Evolutionary conservation across 2,888 invertebrate species (phyloP).

Genomic region (Pycnomerus fuliginosus): DNA sequence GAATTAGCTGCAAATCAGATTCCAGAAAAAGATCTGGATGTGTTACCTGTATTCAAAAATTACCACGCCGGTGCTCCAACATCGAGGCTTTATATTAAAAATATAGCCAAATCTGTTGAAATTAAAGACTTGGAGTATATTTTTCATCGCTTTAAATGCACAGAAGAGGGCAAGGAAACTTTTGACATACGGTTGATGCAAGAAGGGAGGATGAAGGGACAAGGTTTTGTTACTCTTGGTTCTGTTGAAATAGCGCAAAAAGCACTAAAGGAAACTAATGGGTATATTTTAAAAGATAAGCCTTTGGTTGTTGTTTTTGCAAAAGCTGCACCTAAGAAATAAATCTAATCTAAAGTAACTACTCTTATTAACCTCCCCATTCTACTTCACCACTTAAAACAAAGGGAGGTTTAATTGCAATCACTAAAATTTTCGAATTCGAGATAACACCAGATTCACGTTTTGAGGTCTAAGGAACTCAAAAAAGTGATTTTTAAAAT

Average conservation of each 20-base stretch:
- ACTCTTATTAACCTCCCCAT: neutral
- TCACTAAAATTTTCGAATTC: too few relatives aligned
- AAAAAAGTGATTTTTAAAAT: too few relatives aligned
- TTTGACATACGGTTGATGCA: conserved; percentile 83
- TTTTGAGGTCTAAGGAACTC: too few relatives aligned
- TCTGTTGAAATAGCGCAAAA: conserved; percentile 66
- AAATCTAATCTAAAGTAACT: neutral
- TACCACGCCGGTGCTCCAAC: conserved; percentile 81
- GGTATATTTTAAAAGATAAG: conserved; percentile 80
- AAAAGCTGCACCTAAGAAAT: conserved; percentile 51
- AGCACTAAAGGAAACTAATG: conserved; percentile 84
- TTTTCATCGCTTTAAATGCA: conserved; percentile 69
- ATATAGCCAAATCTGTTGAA: conserved; percentile 79
- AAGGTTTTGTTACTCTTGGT: conserved; percentile 87
- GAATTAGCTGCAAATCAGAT: conserved; percentile 70
- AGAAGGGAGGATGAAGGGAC: conserved; percentile 95
- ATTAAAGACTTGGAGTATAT: conserved; percentile 73
- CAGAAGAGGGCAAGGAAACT: conserved; percentile 42
- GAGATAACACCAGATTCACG: too few relatives aligned
- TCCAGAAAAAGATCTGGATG: conserved; percentile 67
- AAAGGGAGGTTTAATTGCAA: too few relatives aligned
- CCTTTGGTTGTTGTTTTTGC: conserved; percentile 91
- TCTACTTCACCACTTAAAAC: too few relatives aligned
- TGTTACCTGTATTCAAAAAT: conserved; percentile 80
- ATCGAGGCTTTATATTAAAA: conserved; percentile 88